Conservation (phyloP, 92 coral and sea anemone genomes). For the Virgularia gustaviana region DNA sequence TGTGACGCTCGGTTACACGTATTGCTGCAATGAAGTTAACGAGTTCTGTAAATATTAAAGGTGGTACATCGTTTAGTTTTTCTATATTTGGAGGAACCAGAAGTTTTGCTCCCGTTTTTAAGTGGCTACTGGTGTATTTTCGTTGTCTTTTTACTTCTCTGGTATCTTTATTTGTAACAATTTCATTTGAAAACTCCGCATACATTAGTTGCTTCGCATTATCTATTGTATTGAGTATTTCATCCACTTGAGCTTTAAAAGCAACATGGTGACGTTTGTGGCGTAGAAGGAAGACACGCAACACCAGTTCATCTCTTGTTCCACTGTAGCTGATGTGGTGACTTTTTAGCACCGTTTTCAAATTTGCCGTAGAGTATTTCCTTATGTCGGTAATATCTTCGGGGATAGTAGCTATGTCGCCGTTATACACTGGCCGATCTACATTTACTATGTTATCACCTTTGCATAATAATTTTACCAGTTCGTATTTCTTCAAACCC, state of each 20-base stretch:
- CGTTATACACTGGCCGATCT: neutral
- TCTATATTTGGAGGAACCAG: neutral
- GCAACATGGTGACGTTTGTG: neutral
- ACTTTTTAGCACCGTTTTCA: neutral
- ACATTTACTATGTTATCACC: neutral
- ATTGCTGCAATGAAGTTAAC: neutral
- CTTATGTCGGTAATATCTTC: neutral
- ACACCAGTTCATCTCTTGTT: neutral
- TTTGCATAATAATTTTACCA: neutral
- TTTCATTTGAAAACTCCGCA: neutral
- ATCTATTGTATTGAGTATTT: neutral
- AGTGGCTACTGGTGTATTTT: neutral
- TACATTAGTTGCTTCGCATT: neutral
- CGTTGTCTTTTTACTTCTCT: neutral
- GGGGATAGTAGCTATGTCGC: neutral
- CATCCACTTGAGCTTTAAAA: neutral
- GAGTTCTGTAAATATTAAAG: neutral
- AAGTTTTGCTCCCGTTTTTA: too few relatives aligned
- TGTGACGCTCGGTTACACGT: too few relatives aligned
- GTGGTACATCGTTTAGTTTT: neutral
- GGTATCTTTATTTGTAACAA: neutral
- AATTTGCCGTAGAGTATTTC: neutral
- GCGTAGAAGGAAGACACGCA: neutral
- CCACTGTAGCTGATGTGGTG: neutral
- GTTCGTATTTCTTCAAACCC: neutral